Evolutionary conservation across 2,797 vertebrate genomes (phyloP).

Genomic region (Gallirallus australis): DNA sequence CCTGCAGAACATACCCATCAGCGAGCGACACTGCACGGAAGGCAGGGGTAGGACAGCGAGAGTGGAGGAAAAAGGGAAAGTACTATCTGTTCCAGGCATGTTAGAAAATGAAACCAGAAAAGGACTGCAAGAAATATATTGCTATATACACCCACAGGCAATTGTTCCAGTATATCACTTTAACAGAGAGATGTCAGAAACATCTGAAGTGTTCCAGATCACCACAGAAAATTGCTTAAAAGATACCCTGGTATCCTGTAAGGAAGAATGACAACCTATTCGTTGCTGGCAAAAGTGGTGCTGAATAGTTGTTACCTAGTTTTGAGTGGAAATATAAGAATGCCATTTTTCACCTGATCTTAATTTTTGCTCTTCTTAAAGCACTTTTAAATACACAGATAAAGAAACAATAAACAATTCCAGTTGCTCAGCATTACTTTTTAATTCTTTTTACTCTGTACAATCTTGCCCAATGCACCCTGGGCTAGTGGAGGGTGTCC

Average conservation of each 20-base stretch:
- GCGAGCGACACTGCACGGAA: background rate
- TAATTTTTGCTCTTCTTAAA: background rate
- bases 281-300: background rate
- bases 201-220: background rate
- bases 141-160: background rate
- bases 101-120: slow-evolving; percentile 17
- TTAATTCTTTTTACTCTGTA: background rate
- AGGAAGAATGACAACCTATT: background rate
- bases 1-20: background rate
- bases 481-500: no score
- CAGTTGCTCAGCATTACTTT: background rate
- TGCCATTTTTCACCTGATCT: background rate
- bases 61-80: background rate
- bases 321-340: background rate
- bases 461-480: background rate
- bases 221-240: background rate
- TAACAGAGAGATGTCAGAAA: slow-evolving; percentile 2
- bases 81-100: background rate
- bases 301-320: background rate
- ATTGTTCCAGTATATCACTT: background rate
- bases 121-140: background rate
- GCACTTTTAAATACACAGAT: background rate
- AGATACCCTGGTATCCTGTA: background rate
- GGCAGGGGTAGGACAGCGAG: background rate
- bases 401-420: background rate